A percentile compares a stretch with the other conserved stretches of the same genome.
phyloP scores from a whole-genome alignment of 1,140 invertebrate species.

The Rhagoletis zephyria region DNA sequence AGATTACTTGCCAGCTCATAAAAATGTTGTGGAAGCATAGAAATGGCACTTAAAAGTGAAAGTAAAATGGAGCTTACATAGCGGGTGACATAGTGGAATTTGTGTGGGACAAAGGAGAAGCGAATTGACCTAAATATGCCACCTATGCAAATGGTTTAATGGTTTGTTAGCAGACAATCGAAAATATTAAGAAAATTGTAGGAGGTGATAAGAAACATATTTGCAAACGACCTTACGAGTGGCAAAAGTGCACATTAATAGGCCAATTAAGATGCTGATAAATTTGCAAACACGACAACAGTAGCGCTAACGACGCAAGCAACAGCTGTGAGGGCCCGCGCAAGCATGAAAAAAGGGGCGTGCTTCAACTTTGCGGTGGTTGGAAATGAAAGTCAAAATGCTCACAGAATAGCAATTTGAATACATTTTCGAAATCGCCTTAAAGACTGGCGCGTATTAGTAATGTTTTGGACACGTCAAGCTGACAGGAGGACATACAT shows the following conservation, averaged over 20 bases:
- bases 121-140: too few species aligned
- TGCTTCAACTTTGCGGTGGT: background rate
- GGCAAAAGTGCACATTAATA: background rate
- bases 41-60: background rate
- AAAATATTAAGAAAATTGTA: too few species aligned
- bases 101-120: too few species aligned
- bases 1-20: background rate
- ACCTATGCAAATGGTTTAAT: too few species aligned
- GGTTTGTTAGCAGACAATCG: too few species aligned
- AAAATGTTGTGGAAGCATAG: conserved; percentile 5
- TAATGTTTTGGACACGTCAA: background rate
- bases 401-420: background rate
- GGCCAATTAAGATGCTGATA: conserved; percentile 27
- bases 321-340: too few species aligned
- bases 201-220: background rate
- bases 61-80: background rate
- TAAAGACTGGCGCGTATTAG: background rate
- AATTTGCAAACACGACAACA: too few species aligned
- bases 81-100: too few species aligned
- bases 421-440: background rate
- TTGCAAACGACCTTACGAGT: background rate
- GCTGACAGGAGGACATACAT: background rate
- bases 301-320: too few species aligned
- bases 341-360: too few species aligned
- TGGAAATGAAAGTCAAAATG: background rate